A percentile compares a stretch with the other conserved stretches of the same genome.
Conservation (phyloP, 2,888 invertebrate species). For the Dynastes hyllus region DNA sequence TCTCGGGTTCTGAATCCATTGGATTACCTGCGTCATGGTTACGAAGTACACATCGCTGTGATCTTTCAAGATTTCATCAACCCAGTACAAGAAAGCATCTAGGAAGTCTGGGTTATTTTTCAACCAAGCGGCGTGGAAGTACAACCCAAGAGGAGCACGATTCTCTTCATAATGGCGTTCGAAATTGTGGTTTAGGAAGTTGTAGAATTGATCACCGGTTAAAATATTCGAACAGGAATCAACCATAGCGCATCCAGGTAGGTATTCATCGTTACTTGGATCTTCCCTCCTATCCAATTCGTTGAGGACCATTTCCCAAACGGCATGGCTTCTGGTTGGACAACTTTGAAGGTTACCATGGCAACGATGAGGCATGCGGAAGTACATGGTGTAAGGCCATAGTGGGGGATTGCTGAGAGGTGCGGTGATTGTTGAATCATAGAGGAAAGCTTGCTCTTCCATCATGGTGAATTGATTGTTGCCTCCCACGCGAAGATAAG, state of each 20-base stretch:
- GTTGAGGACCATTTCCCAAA: constrained; percentile 98
- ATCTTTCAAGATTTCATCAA: constrained; percentile 88
- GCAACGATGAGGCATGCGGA: constrained; percentile 95
- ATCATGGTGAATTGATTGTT: constrained; percentile 98
- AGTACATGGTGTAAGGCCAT: constrained; percentile 99
- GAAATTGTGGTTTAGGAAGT: constrained; percentile 94
- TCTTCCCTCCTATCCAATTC: constrained; percentile 94
- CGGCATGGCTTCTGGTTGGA: constrained; percentile 93
- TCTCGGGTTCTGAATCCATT: constrained; percentile 95
- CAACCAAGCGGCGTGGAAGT: constrained; percentile 96
- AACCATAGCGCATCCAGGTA: constrained; percentile 95
- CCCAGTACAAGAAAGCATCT: constrained; percentile 94
- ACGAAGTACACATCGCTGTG: constrained; percentile 95
- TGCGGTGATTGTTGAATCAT: constrained; percentile 96
- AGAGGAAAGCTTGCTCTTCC: constrained; percentile 95
- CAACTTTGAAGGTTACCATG: constrained; percentile 94
- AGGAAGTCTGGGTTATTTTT: constrained; percentile 94
- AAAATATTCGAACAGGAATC: constrained; percentile 96
- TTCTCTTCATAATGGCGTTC: constrained; percentile 94
- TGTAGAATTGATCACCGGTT: constrained; percentile 94
- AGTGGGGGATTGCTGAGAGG: constrained; percentile 92
- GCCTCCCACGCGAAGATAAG: constrained; percentile 92
- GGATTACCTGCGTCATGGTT: constrained; percentile 97
- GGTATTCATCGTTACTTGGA: constrained; percentile 89
- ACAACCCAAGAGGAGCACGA: constrained; percentile 90